Base-by-base conservation (phyloP, 1,140 invertebrate genomes). In the Dendroctonus ponderosae region DNA sequence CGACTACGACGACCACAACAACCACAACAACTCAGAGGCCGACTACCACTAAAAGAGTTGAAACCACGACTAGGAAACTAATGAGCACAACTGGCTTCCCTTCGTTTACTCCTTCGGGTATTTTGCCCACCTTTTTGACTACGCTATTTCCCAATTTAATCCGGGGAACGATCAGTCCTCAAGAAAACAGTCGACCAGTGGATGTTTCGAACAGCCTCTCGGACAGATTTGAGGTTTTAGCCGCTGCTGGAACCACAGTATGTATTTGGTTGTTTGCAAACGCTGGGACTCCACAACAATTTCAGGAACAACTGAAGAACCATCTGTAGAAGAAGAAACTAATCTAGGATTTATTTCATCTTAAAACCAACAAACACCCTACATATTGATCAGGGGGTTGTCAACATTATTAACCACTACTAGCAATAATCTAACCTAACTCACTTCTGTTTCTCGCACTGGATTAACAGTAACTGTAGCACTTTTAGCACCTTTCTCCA, bases 1-100 rank as follows among this genome's bases (percentile, higher is more conserved):
- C 70, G 52, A 70, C 63, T 15, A 48, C 77, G 65, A 75, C 77
- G 62, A 77, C 72, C 61, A 71, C 75, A 37, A 70, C 58, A 58
- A 64, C 46, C n/a, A 54, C 68, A 37, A 70, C 64, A 60, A 43
- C 54, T 15, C 12, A 62, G 15, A 49, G 39, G 26, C 12, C 43
- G 60, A 66, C 56, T 5, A 66, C 64, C 5, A 57, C 62, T n/a
- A 41, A 50, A 15, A 57, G 14, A 50, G 14, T 53, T 49, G 65
- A 52, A 58, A 51, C 39, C 3, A 60, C 49, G 6, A 65, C 68
- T 56, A 39, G 50, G 41, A 67, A 64, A 62, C 71, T 49, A 69
- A 70, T 68, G 51, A 72, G 64, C 48, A 72, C 71, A 6, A 61
- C 57, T 6, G 14, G 37, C 11, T 54, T 52, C n/a, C 57, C 65